Evolutionary conservation across 2,113 vertebrate genomes (phyloP), one percentile per base, ranked within the genome.

Genomic region (Myiozetetes cayanensis): DNA sequence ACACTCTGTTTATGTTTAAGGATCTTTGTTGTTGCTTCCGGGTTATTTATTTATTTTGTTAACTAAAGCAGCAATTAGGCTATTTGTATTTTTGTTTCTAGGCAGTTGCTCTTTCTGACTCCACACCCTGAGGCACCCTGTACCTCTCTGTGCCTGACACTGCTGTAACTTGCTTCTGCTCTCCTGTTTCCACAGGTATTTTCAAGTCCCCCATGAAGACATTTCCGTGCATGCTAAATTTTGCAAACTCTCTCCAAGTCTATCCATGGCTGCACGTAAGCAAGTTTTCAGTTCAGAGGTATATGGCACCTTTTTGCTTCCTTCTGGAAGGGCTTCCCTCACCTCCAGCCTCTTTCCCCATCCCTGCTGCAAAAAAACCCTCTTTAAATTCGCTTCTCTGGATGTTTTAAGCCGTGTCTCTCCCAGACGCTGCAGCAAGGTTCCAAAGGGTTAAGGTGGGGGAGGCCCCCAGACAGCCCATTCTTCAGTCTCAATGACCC

Each of bases 401-500:
- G 9, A 0, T 31, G 15, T 66, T 93, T 85, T n/a, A 27, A 44
- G 50, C 21, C 1, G 2, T 2, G 3, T 6, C 19, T 68, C 39
- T 62, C 47, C 47, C 43, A 55, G 27, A 43, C 28, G 1, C 52
- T 23, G n/a, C 35, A 49, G 24, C 52, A 30, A 71, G 65, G 39
- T 70, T 94, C 39, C 33, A 76, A 97, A 85, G 94, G 73, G 95
- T 95, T 97, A 97, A 96, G 72, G 53, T 5, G 30, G 55, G 68
- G n/a, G 78, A 82, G 73, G 80, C 31, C 37, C 61, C 73, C 91
- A 96, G 93, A 76, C 72, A 10, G 73, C 86, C 84, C 90, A 95
- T 97, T 94, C 74, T 93, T 96, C 96, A 94, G 61, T 49, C 94
- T 95, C 94, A 96, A 4, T 90, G 85, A 95, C 92, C 68, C 73